phyloP scores from a whole-genome alignment of 92 coral and sea anemone species.

The Phenganax subtilis region DNA sequence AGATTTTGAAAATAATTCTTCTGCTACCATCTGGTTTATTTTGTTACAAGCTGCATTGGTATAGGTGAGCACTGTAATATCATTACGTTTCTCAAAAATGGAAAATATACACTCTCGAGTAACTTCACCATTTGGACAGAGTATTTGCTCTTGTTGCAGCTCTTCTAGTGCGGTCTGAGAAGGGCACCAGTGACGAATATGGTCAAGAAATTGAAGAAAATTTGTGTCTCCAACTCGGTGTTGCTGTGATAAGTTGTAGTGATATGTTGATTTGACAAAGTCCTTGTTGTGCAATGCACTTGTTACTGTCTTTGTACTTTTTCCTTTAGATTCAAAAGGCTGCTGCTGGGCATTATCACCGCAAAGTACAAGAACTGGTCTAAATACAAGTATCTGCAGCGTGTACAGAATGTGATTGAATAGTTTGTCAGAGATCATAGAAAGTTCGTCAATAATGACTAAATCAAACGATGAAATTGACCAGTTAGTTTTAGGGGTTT shows the following conservation, averaged over 20 bases:
- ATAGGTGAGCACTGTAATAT: neutral
- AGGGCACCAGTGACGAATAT: conserved; percentile 5
- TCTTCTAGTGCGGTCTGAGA: neutral
- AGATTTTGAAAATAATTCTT: neutral
- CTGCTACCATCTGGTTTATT: neutral
- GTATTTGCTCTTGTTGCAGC: neutral
- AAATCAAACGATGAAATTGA: neutral
- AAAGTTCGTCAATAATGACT: neutral
- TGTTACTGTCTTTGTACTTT: neutral
- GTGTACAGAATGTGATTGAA: neutral
- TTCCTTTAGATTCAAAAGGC: neutral
- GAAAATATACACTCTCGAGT: neutral
- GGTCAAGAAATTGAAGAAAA: neutral
- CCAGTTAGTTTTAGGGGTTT: neutral
- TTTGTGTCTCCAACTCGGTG: neutral
- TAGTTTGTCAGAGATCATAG: neutral
- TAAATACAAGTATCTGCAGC: neutral
- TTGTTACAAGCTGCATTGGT: neutral
- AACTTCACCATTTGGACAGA: neutral
- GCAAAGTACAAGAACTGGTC: neutral
- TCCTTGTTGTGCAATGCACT: neutral
- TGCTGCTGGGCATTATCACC: neutral
- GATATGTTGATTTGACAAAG: neutral
- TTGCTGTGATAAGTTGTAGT: neutral
- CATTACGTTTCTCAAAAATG: neutral